These are phyloP conservation scores for Amphimallon solstitiale DNA, from an alignment of 2,888 invertebrate species.

Conservation along the genomic window DNA sequence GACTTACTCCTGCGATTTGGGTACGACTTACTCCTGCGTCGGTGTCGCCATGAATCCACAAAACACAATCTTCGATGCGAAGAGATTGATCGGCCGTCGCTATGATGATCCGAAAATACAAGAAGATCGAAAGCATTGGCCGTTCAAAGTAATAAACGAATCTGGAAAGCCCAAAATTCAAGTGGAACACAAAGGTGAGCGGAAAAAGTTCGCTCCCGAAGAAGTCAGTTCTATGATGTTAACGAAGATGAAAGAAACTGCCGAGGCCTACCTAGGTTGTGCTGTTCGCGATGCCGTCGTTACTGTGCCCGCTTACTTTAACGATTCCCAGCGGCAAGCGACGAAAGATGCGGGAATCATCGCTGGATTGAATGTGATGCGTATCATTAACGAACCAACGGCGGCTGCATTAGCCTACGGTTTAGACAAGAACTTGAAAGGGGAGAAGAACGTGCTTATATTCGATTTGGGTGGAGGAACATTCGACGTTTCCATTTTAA, in stretches of 20 bases:
- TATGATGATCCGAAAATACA: conserved; percentile 78
- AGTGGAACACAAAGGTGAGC: conserved; percentile 72
- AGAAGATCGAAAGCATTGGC: conserved; percentile 82
- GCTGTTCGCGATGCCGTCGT: conserved; percentile 77
- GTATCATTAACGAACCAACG: conserved; percentile 74
- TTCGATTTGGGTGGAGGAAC: conserved; percentile 70
- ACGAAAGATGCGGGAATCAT: conserved; percentile 76
- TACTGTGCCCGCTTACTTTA: conserved; percentile 84
- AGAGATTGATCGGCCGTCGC: conserved; percentile 71
- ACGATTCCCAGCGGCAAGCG: conserved; percentile 73
- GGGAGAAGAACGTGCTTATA: conserved; percentile 63
- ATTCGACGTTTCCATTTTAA: conserved; percentile 76
- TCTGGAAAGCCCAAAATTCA: conserved; percentile 72
- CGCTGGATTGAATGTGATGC: conserved; percentile 72
- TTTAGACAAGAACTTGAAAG: conserved; percentile 59
- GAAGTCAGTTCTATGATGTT: conserved; percentile 77
- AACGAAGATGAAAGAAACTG: conserved; percentile 72
- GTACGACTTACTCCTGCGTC: conserved; percentile 75
- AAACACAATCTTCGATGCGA: conserved; percentile 76
- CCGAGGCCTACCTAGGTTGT: conserved; percentile 75
- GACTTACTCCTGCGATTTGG: conserved; percentile 85
- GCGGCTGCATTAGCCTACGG: conserved; percentile 70
- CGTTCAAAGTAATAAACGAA: conserved; percentile 74
- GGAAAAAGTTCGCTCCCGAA: conserved; percentile 74
- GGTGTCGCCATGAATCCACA: conserved; percentile 78